phyloP scores from a whole-genome alignment of 2,113 vertebrate species.

The Cyprinodon tularosa region DNA sequence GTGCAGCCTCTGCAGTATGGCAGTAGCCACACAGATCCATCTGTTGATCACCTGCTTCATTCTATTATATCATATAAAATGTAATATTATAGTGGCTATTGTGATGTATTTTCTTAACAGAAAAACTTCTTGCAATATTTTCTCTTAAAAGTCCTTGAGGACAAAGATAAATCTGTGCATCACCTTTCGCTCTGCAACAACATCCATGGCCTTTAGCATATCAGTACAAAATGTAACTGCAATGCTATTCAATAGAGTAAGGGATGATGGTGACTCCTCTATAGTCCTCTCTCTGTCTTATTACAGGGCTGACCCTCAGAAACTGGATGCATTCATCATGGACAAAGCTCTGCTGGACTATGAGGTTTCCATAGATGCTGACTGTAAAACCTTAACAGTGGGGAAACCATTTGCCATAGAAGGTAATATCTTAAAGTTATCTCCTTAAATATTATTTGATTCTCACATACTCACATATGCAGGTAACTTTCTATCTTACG shows the following conservation, averaged over 20 bases:
- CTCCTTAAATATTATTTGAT: neutral
- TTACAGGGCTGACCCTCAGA: conserved; percentile 92
- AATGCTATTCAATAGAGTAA: neutral
- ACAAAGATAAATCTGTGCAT: neutral
- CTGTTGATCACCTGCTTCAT: too few relatives aligned
- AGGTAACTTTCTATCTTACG: too few relatives aligned
- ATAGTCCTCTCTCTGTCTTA: conserved; percentile 8
- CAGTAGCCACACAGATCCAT: too few relatives aligned
- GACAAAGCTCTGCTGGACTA: conserved; percentile 99
- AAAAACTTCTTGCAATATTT: neutral
- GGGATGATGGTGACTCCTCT: neutral
- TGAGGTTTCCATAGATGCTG: conserved; percentile 97
- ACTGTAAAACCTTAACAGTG: conserved; percentile 95
- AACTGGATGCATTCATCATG: conserved; percentile 98
- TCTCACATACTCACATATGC: neutral
- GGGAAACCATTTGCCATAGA: conserved; percentile 99
- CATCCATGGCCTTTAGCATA: neutral
- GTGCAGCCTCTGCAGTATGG: too few relatives aligned
- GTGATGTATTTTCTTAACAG: neutral
- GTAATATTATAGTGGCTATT: neutral
- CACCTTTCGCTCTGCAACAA: neutral
- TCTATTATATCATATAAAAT: too few relatives aligned
- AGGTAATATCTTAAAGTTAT: conserved; percentile 76
- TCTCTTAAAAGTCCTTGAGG: neutral
- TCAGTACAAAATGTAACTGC: neutral